Conservation (phyloP, 2,113 vertebrate species). For the Felis catus region F.catus_Fca126_mat1.0 CM031424.1:77662501-77663000, state of each 20-base stretch:
- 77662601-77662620: background rate
- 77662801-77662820: background rate
- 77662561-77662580: background rate
- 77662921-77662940: background rate
- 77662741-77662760: background rate
- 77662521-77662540: too few species aligned
- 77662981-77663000: background rate
- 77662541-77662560: background rate
- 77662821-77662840: background rate
- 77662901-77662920: background rate
- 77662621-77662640: background rate
- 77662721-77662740: background rate
- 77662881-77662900: too few species aligned
- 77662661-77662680: background rate
- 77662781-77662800: background rate
- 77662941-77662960: background rate
- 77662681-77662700: slow-evolving; percentile 46
- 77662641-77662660: background rate
- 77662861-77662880: background rate
- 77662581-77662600: background rate
- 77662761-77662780: background rate
- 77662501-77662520: too few species aligned
- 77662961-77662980: background rate
- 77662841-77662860: background rate
- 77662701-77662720: slow-evolving; percentile 51